Conservation (phyloP, 1,140 invertebrate genomes). For the Papilio xuthus region DNA sequence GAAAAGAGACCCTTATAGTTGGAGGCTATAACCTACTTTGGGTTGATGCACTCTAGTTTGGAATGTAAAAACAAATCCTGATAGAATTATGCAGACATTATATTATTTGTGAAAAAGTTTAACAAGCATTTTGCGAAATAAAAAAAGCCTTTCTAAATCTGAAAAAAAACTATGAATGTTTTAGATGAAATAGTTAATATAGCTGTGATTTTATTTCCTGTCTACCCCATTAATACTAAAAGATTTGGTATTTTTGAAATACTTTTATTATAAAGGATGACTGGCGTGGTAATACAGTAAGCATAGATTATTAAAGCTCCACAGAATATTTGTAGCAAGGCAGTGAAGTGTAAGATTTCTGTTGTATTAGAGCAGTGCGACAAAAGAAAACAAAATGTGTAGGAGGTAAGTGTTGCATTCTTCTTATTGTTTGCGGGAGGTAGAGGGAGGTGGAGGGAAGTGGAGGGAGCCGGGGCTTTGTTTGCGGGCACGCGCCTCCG, state of each 20-base stretch:
- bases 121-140: background rate
- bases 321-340: constrained; percentile 14
- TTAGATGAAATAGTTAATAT: no score
- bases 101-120: background rate
- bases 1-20: no score
- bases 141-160: no score
- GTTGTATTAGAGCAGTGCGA: constrained; percentile 49
- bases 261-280: no score
- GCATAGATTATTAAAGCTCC: background rate
- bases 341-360: constrained; percentile 43
- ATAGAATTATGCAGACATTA: background rate
- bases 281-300: no score
- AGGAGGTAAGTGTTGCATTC: constrained; percentile 57
- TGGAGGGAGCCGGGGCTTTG: constrained; percentile 50
- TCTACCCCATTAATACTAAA: no score
- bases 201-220: no score
- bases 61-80: background rate
- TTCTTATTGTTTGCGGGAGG: constrained; percentile 56
- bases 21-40: no score
- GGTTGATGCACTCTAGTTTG: no score
- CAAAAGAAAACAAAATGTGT: constrained; percentile 54
- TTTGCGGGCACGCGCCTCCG: constrained; percentile 60
- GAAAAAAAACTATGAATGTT: no score
- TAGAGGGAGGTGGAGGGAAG: constrained; percentile 33
- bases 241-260: no score